These are phyloP conservation scores for Zaprionus vittiger DNA, from an alignment of 1,140 invertebrate species.

Conservation along the genomic window DNA sequence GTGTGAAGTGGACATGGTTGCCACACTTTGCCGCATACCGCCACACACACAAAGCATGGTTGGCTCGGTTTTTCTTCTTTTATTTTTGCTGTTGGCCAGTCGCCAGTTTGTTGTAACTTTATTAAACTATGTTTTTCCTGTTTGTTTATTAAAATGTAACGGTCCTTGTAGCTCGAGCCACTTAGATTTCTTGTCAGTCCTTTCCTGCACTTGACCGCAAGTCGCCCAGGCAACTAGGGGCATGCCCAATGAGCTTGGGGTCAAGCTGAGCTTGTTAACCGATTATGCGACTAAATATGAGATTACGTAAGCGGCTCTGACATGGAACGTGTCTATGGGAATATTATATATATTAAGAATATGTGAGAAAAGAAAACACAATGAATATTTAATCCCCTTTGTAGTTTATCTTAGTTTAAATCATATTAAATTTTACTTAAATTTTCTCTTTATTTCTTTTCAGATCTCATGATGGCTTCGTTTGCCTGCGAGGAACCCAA, in stretches of 20 bases:
- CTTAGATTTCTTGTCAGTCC: conserved; percentile 24
- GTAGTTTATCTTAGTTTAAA: not conserved
- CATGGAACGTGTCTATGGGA: not conserved
- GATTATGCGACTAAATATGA: conserved; percentile 13
- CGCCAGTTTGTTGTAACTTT: conserved; percentile 49
- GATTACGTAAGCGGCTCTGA: not conserved
- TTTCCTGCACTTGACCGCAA: conserved; percentile 36
- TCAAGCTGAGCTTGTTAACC: conserved; percentile 35
- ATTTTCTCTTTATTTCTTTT: conserved; percentile 26
- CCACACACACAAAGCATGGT: conserved; percentile 10
- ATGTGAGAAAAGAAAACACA: not conserved
- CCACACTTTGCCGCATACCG: conserved; percentile 35
- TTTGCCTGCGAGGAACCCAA: conserved; percentile 82
- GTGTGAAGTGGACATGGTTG: conserved; percentile 49
- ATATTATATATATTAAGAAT: not conserved
- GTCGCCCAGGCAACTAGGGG: not conserved
- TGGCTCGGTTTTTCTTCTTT: not conserved
- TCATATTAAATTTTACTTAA: not conserved
- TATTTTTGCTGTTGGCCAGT: conserved; percentile 23
- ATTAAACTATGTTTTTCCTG: conserved; percentile 45
- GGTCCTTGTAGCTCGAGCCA: conserved; percentile 6
- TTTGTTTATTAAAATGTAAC: conserved; percentile 51
- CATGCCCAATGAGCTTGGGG: conserved; percentile 21
- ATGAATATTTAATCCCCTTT: not conserved
- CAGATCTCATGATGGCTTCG: conserved; percentile 83